Evolutionary conservation across 2,888 invertebrate genomes (phyloP), one percentile per base, ranked within the genome.

Genomic region (Elgonia sp.): DNA sequence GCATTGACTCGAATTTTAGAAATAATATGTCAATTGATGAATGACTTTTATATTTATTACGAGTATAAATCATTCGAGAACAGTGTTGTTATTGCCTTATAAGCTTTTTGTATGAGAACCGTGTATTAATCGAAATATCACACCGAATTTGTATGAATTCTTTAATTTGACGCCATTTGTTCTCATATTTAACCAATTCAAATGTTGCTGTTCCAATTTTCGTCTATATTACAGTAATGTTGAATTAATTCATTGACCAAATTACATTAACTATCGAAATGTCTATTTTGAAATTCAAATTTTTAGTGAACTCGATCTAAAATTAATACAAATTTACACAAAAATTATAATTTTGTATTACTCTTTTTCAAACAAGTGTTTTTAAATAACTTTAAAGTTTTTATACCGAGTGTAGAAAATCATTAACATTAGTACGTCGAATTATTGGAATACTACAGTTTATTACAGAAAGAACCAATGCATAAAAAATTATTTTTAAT

Each of bases 31-130:
- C 73, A 55, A 73, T 65, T 37, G 53, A 65, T 29, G 53, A 73
- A 69, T 69, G 70, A 81, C 53, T 76, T 83, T 83, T 69, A 46
- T 83, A 83, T 75, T 83, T 76, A 76, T 60, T 75, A 57, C 40
- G 65, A 55, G 40, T 42, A 39, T 29, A 69, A 40, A 65, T 82
- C 39, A 60, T 55, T 83, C 39, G 40, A 60, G 53, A 84, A 42
- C 73, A 82, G 65, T 62, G 63, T 55, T 84, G 70, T 84, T 69
- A 72, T 77, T 39, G 63, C 40, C 72, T 84, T 70, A 76, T 39
- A 37, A 84, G 55, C 76, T 70, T 62, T 84, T 77, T 77, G 72
- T 84, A 84, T 72, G 60, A 82, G 53, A 82, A 63, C 50, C 62
- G 60, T 53, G 72, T 73, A 82, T 55, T 63, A 73, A 18, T 73